These are phyloP conservation scores for Tetramorium simillimum DNA, from an alignment of 1,140 invertebrate species.

Conservation along the genomic window DNA sequence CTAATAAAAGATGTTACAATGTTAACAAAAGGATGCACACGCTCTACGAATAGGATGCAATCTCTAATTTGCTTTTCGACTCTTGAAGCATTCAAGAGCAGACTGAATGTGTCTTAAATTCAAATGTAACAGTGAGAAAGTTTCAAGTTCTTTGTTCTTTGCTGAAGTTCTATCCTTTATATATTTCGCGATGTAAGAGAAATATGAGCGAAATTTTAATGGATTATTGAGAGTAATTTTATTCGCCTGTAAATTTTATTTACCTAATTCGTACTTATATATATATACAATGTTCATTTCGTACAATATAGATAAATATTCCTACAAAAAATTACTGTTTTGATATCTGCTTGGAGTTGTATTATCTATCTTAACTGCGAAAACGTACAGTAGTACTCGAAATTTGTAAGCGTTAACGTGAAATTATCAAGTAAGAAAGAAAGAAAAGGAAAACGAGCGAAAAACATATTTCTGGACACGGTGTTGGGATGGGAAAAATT, in stretches of 20 bases:
- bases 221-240: background rate
- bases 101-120: conserved; percentile 2
- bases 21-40: background rate
- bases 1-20: conserved; percentile 39
- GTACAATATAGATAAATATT: background rate
- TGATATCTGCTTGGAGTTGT: background rate
- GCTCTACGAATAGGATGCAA: background rate
- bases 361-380: background rate
- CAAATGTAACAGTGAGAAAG: background rate
- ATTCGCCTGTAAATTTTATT: background rate
- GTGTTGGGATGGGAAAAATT: background rate
- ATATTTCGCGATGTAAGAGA: background rate
- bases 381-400: background rate
- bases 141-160: conserved; percentile 10
- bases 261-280: background rate
- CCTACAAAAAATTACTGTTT: background rate
- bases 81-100: background rate
- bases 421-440: conserved; percentile 14
- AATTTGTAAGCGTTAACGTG: conserved; percentile 41
- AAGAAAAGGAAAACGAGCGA: background rate
- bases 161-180: background rate
- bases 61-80: conserved; percentile 15
- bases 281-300: background rate
- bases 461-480: conserved; percentile 10
- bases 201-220: background rate